phyloP scores from a whole-genome alignment of 2,888 invertebrate genomes.

The Anodontia alba region DNA sequence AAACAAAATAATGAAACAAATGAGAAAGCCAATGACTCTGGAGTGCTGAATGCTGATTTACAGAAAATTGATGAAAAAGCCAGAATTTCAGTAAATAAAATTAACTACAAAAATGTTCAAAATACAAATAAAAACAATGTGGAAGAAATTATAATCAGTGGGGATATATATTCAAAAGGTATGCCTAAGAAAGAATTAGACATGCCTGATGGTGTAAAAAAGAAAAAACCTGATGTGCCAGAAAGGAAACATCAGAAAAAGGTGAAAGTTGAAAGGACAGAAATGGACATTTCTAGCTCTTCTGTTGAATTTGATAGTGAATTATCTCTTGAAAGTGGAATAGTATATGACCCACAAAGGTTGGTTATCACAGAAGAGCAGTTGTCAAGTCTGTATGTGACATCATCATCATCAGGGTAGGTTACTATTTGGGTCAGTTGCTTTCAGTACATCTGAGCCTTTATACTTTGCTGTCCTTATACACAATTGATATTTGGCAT shows the following conservation, averaged over 20 bases:
- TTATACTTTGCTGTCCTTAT: too few relatives aligned
- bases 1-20: conserved; percentile 3
- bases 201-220: not conserved
- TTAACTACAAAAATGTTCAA: not conserved
- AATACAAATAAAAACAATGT: not conserved
- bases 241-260: not conserved
- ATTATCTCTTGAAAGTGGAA: not conserved
- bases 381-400: conserved; percentile 46
- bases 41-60: not conserved
- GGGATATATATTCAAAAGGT: not conserved
- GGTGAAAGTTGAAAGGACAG: conserved; percentile 32
- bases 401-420: conserved; percentile 64
- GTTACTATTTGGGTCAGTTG: conserved; percentile 7
- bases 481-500: too few relatives aligned
- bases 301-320: conserved; percentile 54
- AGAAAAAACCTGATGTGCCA: not conserved
- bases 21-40: not conserved
- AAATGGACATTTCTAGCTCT: conserved; percentile 58
- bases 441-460: not conserved
- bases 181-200: not conserved
- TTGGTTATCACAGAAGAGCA: conserved; percentile 62
- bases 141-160: not conserved
- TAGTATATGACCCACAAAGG: conserved; percentile 10
- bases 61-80: not conserved
- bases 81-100: not conserved